Conservation (phyloP, 2,888 invertebrate genomes). For the Acronicta leporina region DNA sequence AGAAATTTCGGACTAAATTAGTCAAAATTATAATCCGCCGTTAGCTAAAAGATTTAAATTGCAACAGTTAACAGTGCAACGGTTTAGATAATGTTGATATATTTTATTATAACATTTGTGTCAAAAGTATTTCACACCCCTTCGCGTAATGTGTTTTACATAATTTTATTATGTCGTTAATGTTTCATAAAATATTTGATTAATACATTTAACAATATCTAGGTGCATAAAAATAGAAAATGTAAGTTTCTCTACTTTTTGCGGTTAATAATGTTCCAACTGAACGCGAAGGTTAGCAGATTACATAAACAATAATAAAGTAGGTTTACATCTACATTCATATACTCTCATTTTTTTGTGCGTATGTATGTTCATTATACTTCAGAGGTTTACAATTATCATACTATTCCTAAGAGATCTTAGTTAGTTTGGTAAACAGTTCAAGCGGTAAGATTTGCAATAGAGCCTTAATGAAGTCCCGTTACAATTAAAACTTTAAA, state of each 20-base stretch:
- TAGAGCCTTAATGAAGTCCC: conserved; percentile 16
- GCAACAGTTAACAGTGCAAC: too few relatives aligned
- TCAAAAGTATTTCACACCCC: too few relatives aligned
- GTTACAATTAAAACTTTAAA: conserved; percentile 34
- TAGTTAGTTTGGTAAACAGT: conserved; percentile 32
- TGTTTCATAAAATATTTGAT: too few relatives aligned
- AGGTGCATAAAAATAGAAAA: conserved; percentile 8
- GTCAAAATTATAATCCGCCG: too few relatives aligned
- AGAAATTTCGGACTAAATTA: too few relatives aligned
- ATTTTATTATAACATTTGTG: too few relatives aligned
- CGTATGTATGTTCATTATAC: conserved; percentile 16
- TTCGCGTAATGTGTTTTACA: too few relatives aligned
- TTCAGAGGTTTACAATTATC: conserved; percentile 36
- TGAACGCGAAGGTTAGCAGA: conserved; percentile 45
- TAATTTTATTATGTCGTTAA: too few relatives aligned
- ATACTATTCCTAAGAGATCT: conserved; percentile 33
- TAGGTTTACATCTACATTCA: conserved; percentile 9
- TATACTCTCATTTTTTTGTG: conserved; percentile 14
- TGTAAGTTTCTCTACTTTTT: conserved; percentile 30
- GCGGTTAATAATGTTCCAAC: conserved; percentile 37
- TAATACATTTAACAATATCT: too few relatives aligned
- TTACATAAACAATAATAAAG: conserved; percentile 47
- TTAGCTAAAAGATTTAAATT: too few relatives aligned
- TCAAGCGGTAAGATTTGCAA: conserved; percentile 26
- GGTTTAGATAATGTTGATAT: too few relatives aligned